Evolutionary conservation across 2,797 vertebrate species (phyloP), one percentile per base, ranked within the genome.

Genomic region (Enteromius unitaeniatus): DNA sequence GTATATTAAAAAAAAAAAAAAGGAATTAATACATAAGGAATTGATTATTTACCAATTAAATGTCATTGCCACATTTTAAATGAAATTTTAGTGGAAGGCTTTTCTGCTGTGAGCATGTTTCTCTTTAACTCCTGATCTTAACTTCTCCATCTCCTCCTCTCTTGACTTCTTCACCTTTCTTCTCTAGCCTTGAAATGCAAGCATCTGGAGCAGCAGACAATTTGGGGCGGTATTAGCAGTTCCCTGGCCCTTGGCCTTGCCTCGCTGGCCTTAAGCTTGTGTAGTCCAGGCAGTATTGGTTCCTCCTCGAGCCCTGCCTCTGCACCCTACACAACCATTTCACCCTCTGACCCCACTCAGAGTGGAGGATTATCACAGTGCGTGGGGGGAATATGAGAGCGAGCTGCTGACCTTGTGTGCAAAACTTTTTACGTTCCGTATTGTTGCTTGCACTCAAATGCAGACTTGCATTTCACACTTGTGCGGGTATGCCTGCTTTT

Each of bases 171-270:
- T 65, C 88, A 91, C 91, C 90, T 90, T 79, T 87, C 85, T 58
- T 88, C 82, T 89, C 85, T 88, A 86, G 86, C 88, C 84, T 89
- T 85, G n/a, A 86, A 86, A 86, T 86, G 86, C 85, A 83, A 87
- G 87, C 88, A 91, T 90, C 90, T 92, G 90, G 64, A 87, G 88
- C 91, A 88, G 87, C 89, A 92, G 90, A 91, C 91, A 93, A 92
- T 95, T 95, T 93, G 86, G 90, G 88, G 86, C 76, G 87, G 91
- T 87, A 92, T 94, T 94, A 94, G 88, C 89, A 31, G 19, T 85
- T 89, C 81, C 86, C 86, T 88, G 87, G 69, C 91, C 91, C 89
- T 78, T 91, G 91, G 89, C 91, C 88, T 79, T 55, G 47, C 85
- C 70, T 81, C 42, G 2, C 73, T 67, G 28, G 82, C 85, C 74